Base-by-base conservation (phyloP, 2,888 invertebrate species). In the Opisthograptis luteolata region DNA sequence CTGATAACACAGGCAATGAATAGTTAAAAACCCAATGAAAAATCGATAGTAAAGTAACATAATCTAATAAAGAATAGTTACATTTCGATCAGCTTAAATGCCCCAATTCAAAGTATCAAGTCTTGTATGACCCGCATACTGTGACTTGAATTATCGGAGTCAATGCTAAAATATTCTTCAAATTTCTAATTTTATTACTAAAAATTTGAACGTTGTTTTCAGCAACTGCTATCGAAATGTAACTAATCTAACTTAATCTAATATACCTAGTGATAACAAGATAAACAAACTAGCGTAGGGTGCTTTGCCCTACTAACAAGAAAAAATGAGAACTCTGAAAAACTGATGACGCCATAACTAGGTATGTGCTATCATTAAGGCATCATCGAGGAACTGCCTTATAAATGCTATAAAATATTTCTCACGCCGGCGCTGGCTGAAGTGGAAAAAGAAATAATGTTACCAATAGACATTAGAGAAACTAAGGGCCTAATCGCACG, bases 11-110 rank as follows among this genome's bases (percentile, higher is more conserved):
- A 43, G 36, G 46, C 40, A 54, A 45, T 10, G 15, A 49, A 42
- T 45, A 46, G 41, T 54, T 72, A 66, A 68, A 78, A 76, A 75
- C 73, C 85, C 86, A 86, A 87, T 85, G 84, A 86, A 87, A 86
- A 86, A 76, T 45, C 49, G 4, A 43, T 20, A 43, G 22, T 13
- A 49, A 41, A 44, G 42, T 44, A 39, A 59, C 43, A 45, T 32
- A 49, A 42, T 36, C 48, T 31, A 54, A 41, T 56, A 53, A 62
- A 67, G 65, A 60, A n/a, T n/a, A n/a, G 59, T 56, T 63, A 52
- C 60, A 57, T 58, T 60, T 64, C 46, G 37, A 61, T 55, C 52
- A 48, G 58, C 55, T 41, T 41, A 55, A 41, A 40, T 47, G 47
- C 45, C 47, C 51, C 13, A 20, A 17, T 12, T 8, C 12, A 13